phyloP scores from a whole-genome alignment of 2,797 vertebrate species.

The Bufotes viridis region DNA sequence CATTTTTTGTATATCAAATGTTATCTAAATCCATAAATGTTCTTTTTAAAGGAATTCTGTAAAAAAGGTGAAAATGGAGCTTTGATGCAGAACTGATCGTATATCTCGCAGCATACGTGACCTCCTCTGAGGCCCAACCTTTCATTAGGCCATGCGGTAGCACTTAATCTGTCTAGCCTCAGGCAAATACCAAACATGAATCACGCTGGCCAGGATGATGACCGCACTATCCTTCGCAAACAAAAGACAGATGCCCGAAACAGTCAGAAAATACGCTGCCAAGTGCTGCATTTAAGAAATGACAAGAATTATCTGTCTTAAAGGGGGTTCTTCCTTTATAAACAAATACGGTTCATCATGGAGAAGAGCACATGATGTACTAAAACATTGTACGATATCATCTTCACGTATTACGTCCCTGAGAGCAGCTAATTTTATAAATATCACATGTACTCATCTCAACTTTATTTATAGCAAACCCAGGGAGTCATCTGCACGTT shows the following conservation, averaged over 20 bases:
- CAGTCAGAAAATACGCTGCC: neutral
- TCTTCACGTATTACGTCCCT: neutral
- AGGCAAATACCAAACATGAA: conserved; percentile 43
- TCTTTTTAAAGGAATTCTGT: neutral
- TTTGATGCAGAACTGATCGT: neutral
- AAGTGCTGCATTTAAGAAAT: neutral
- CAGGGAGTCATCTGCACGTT: too few species aligned
- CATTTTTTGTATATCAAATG: neutral
- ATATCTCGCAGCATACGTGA: conserved; percentile 18
- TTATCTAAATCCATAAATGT: neutral
- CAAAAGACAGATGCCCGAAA: neutral
- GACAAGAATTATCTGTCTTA: neutral
- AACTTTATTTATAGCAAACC: too few species aligned
- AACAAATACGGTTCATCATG: neutral
- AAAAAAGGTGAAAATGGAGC: neutral
- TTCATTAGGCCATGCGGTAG: conserved; percentile 34
- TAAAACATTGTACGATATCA: neutral
- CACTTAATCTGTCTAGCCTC: conserved; percentile 52
- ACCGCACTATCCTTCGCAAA: neutral
- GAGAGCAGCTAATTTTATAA: too few species aligned
- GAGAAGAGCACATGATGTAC: neutral
- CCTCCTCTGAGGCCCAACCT: conserved; percentile 20
- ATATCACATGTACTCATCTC: neutral
- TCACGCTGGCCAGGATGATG: neutral
- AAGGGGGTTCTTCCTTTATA: neutral